Base-by-base conservation (phyloP, 2,113 vertebrate genomes). In the Alethe diademata region DNA sequence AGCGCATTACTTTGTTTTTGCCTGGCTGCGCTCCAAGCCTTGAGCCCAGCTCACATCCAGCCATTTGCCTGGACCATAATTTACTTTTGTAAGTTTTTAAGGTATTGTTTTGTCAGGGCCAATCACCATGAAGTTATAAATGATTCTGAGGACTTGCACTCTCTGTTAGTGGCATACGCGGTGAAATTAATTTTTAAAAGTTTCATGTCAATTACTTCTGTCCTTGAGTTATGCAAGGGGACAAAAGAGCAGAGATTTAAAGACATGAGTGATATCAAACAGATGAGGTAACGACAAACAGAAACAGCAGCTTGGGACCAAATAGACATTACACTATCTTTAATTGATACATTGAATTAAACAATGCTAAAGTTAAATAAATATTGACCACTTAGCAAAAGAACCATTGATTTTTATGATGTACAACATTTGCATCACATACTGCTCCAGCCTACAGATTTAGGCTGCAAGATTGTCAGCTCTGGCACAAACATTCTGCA, bases 51-150 rank as follows among this genome's bases (percentile, higher is more conserved):
- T 95, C 91, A 56, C 95, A 84, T 88, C 97, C 97, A 98, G 98
- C 98, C 99, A 98, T 99, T 99, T 99, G 99, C 99, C 97, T 94
- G 97, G 98, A 97, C 98, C 98, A 99, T 99, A 99, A 99, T 99
- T 99, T 99, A 99, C 99, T 99, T 99, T 99, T 97, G 98, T 98
- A 99, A 99, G 98, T 99, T 99, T 99, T 99, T 99, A 99, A 99
- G 99, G 99, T 99, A 99, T 99, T 99, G 99, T 99, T 99, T 99
- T 99, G 99, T 99, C 99, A 99, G 98, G 98, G 98, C 99, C 99
- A 99, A 99, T 99, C 99, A 99, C 98, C 97, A 94, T 99, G 99
- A 98, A 98, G 98, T 99, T 99, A 99, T 99, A 99, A 99, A 99
- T 98, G 99, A 98, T 98, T 97, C 97, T 97, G 93, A 97, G 97